phyloP scores from a whole-genome alignment of 2,797 vertebrate genomes.

The Fundulus diaphanus region DNA sequence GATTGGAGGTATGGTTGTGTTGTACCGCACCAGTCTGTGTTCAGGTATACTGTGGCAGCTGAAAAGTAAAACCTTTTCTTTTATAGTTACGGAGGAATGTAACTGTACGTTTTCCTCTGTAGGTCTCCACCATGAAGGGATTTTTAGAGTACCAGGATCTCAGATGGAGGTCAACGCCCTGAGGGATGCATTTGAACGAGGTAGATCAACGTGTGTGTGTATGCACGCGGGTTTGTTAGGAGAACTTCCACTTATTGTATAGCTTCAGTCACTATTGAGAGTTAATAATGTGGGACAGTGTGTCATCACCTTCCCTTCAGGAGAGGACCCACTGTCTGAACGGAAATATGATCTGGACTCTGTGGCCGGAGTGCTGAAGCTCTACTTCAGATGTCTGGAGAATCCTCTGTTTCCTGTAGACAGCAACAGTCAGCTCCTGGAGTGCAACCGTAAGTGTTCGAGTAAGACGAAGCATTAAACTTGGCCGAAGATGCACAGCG shows the following conservation, averaged over 20 bases:
- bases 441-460: conserved; percentile 77
- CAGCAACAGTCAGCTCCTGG: conserved; percentile 82
- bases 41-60: neutral
- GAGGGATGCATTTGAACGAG: conserved; percentile 88
- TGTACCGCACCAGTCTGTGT: neutral
- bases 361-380: conserved; percentile 89
- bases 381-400: conserved; percentile 88
- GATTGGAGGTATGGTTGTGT: neutral
- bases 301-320: conserved; percentile 69
- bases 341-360: conserved; percentile 83
- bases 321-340: conserved; percentile 86
- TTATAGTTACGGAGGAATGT: neutral
- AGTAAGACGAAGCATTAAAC: neutral
- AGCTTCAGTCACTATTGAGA: conserved; percentile 16
- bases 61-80: neutral
- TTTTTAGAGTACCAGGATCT: conserved; percentile 89
- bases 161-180: conserved; percentile 86
- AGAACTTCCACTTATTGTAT: neutral
- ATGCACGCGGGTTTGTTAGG: neutral
- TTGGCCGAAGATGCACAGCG: neutral
- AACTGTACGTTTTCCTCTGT: conserved; percentile 16
- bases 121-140: conserved; percentile 93
- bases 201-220: conserved; percentile 61
- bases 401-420: conserved; percentile 85
- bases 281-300: conserved; percentile 68